These are phyloP conservation scores for Limenitis camilla DNA, from an alignment of 2,888 invertebrate species.

Conservation along the genomic window DNA sequence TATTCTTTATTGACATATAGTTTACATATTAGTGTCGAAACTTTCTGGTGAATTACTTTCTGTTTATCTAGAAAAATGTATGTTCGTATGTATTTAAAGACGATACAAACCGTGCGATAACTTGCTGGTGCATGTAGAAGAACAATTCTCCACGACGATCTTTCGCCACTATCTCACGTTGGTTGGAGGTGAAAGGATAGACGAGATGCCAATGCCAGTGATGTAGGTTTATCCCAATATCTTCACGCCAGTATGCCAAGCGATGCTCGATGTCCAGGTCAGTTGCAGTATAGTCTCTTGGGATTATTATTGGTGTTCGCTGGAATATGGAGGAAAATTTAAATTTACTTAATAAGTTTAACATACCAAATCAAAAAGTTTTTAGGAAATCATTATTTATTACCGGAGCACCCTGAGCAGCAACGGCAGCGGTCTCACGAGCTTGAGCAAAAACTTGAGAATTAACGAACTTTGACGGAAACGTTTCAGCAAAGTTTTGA, in stretches of 20 bases:
- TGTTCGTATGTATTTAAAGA: conserved; percentile 35
- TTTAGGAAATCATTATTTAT: conserved; percentile 26
- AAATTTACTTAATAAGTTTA: background rate
- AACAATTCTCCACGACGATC: conserved; percentile 86
- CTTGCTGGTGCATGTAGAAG: conserved; percentile 83
- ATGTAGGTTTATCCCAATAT: conserved; percentile 81
- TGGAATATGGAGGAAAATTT: conserved; percentile 28
- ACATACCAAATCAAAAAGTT: background rate
- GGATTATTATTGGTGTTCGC: conserved; percentile 80
- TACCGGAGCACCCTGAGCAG: conserved; percentile 46
- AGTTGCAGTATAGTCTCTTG: conserved; percentile 84
- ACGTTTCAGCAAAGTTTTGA: conserved; percentile 77
- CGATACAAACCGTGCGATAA: conserved; percentile 52
- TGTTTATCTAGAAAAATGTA: background rate
- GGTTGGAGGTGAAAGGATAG: conserved; percentile 78
- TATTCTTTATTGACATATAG: background rate
- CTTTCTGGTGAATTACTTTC: no score
- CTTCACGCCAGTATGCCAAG: conserved; percentile 88
- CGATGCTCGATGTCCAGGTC: conserved; percentile 87
- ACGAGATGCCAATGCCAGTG: conserved; percentile 91
- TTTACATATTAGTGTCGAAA: background rate
- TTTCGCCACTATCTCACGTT: conserved; percentile 78
- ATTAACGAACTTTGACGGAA: conserved; percentile 79
- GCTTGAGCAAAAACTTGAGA: conserved; percentile 74
- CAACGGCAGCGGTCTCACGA: conserved; percentile 72